Percentiles rank a stretch among this genome's conserved stretches.
Evolutionary conservation across 2,113 vertebrate species (phyloP).

Genomic region (Sus scrofa): DNA sequence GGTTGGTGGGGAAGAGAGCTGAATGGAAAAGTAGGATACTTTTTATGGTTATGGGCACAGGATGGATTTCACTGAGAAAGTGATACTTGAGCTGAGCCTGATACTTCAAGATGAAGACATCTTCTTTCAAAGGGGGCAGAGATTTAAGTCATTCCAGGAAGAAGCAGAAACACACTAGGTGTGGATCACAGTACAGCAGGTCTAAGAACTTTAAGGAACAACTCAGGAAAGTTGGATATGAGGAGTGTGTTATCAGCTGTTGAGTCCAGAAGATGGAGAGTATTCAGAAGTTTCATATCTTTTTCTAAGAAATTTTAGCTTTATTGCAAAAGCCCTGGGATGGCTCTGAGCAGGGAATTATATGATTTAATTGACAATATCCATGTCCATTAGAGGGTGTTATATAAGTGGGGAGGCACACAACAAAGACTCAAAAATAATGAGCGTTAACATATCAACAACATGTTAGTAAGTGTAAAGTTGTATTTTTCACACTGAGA

Average conservation of each 20-base stretch:
- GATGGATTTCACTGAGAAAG: neutral
- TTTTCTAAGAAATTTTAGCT: neutral
- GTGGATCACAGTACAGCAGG: neutral
- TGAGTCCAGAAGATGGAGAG: neutral
- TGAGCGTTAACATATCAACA: neutral
- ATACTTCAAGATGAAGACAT: neutral
- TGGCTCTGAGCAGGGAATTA: neutral
- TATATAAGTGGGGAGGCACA: neutral
- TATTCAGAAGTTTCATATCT: neutral
- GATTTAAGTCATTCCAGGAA: neutral
- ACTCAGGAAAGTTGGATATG: neutral
- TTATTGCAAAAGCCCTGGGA: neutral
- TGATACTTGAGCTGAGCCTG: neutral
- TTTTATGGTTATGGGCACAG: neutral
- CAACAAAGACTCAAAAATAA: neutral
- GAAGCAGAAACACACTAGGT: neutral
- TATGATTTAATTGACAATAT: neutral
- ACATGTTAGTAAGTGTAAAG: neutral
- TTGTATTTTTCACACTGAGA: neutral
- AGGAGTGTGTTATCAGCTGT: too few species aligned
- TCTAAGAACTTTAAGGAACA: neutral
- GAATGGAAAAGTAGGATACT: neutral
- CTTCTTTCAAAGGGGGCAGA: neutral
- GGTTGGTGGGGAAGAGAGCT: neutral
- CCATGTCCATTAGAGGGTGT: neutral